Conservation (phyloP, 2,797 vertebrate genomes). For the Chiloscyllium punctatum region DNA sequence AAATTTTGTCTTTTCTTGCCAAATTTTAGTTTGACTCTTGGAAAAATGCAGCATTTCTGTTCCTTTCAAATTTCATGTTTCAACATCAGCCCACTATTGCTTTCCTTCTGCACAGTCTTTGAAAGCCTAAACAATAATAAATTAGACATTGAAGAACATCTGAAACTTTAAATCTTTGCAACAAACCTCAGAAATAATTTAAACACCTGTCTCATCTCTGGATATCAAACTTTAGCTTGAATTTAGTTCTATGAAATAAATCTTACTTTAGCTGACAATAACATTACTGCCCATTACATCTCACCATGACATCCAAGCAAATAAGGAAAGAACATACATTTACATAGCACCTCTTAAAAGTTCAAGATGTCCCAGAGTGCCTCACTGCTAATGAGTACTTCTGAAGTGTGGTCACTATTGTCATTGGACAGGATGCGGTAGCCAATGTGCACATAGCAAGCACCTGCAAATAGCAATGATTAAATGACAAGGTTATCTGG, state of each 20-base stretch:
- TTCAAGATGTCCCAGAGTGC: not conserved
- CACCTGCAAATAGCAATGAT: not conserved
- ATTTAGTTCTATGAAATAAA: not conserved
- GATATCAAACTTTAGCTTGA: not conserved
- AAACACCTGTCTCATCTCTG: not conserved
- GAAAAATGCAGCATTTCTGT: not conserved
- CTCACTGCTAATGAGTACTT: not conserved
- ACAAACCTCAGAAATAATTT: not conserved
- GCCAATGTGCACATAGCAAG: not conserved
- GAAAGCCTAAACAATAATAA: not conserved
- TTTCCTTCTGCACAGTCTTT: not conserved
- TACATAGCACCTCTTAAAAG: not conserved
- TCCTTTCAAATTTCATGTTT: not conserved
- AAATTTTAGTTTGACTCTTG: not conserved
- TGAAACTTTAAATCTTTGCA: not conserved
- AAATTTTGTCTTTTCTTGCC: too few relatives aligned
- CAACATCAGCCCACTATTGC: not conserved
- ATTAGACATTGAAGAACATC: not conserved
- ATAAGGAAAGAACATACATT: not conserved
- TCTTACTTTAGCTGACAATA: not conserved
- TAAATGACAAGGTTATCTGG: not conserved
- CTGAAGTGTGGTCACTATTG: not conserved
- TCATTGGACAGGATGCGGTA: not conserved
- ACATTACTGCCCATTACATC: not conserved
- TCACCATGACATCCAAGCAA: not conserved